A percentile compares a stretch with the other conserved stretches of the same genome.
These are phyloP conservation scores for Spodoptera frugiperda DNA, from an alignment of 1,140 invertebrate species.

Conservation along the genomic window DNA sequence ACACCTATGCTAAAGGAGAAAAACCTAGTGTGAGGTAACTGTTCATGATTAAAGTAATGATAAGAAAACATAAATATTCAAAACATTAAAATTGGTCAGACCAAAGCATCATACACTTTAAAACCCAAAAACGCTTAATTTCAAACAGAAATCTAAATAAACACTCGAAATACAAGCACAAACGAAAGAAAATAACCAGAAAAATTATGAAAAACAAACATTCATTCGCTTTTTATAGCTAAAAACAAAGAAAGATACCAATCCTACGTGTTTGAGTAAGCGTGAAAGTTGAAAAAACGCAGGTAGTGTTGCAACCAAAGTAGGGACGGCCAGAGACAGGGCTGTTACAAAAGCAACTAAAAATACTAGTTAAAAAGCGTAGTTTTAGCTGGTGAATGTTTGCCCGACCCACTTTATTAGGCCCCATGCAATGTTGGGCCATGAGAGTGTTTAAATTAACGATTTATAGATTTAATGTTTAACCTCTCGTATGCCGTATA, in stretches of 20 bases:
- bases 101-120: neutral
- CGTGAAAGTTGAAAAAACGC: slow-evolving; percentile 54
- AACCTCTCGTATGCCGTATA: no score
- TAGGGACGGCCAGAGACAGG: slow-evolving; percentile 55
- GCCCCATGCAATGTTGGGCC: slow-evolving; percentile 56
- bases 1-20: no score
- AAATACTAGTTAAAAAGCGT: slow-evolving; percentile 74
- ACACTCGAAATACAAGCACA: neutral
- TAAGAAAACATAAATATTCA: neutral
- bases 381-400: slow-evolving; percentile 73
- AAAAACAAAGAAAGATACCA: slow-evolving; percentile 37
- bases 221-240: slow-evolving; percentile 33
- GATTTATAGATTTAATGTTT: no score
- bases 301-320: slow-evolving; percentile 48
- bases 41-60: no score
- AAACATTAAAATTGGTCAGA: neutral
- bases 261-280: slow-evolving; percentile 45
- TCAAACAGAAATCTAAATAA: slow-evolving; percentile 2
- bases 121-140: neutral
- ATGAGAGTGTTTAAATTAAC: neutral
- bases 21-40: no score
- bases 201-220: slow-evolving; percentile 38
- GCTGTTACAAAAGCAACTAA: slow-evolving; percentile 63
- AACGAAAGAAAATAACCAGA: neutral
- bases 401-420: slow-evolving; percentile 78